Evolutionary conservation across 2,888 invertebrate genomes (phyloP).

Genomic region (Drosophila nr. perissopoda): DNA sequence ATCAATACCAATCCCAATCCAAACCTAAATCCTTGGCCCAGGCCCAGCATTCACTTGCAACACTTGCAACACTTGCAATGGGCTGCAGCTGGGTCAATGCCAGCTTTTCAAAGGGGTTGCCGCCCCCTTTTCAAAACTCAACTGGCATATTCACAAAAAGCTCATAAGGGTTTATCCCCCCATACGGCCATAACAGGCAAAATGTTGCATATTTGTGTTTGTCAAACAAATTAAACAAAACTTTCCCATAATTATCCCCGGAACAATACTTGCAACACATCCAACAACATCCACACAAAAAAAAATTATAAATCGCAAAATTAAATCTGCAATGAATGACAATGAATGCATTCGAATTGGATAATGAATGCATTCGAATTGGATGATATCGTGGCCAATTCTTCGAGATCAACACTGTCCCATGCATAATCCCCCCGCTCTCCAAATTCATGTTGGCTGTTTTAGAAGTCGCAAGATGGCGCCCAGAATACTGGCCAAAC

Average conservation of each 20-base stretch:
- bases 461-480: conserved; percentile 73
- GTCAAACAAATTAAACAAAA: background rate
- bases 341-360: background rate
- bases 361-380: too few relatives aligned
- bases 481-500: conserved; percentile 26
- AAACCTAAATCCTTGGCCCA: conserved; percentile 7
- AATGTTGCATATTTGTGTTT: background rate
- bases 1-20: conserved; percentile 1
- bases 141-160: background rate
- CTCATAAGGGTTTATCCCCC: conserved; percentile 1
- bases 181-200: background rate
- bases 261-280: background rate
- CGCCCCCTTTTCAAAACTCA: conserved; percentile 17
- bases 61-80: conserved; percentile 37
- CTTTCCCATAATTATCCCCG: background rate
- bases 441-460: conserved; percentile 41
- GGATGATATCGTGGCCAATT: background rate
- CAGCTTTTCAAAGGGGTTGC: conserved; percentile 29
- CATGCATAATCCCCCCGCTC: background rate
- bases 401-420: background rate
- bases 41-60: conserved; percentile 39
- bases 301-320: background rate
- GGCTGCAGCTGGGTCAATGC: conserved; percentile 18
- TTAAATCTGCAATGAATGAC: background rate
- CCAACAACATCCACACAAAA: too few relatives aligned